Conservation (phyloP, 1,140 invertebrate species). For the Drosophila nannoptera region DNA sequence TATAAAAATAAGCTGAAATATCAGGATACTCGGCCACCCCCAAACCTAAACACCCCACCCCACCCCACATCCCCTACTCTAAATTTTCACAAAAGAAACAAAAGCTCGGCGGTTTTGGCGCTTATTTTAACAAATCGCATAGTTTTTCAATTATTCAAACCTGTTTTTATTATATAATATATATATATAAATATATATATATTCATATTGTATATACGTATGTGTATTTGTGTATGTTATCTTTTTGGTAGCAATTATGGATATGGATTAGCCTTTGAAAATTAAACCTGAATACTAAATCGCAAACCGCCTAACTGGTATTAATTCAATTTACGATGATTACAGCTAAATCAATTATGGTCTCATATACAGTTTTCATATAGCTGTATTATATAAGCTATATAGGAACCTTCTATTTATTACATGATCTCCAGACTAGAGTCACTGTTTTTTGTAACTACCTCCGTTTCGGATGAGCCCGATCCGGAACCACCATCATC, state of each 20-base stretch:
- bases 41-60: background rate
- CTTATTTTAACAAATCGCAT: slow-evolving; percentile 38
- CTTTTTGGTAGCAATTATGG: slow-evolving; percentile 48
- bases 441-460: slow-evolving; percentile 84
- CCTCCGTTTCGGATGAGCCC: slow-evolving; percentile 83
- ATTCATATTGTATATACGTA: slow-evolving; percentile 43
- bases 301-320: slow-evolving; percentile 24
- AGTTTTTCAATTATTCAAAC: slow-evolving; percentile 69
- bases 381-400: slow-evolving; percentile 10
- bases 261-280: slow-evolving; percentile 50
- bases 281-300: slow-evolving; percentile 30
- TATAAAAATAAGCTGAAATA: slow-evolving; percentile 52
- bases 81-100: slow-evolving; percentile 20
- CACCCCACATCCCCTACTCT: slow-evolving; percentile 3
- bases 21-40: slow-evolving; percentile 28
- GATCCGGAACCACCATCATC: slow-evolving; percentile 81
- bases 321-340: slow-evolving; percentile 36
- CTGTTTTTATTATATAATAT: slow-evolving; percentile 42
- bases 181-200: slow-evolving; percentile 36
- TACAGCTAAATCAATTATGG: slow-evolving; percentile 13
- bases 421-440: slow-evolving; percentile 86
- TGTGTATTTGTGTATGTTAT: slow-evolving; percentile 38
- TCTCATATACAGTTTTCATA: background rate
- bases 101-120: slow-evolving; percentile 27
- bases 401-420: slow-evolving; percentile 43